Evolutionary conservation across 2,797 vertebrate species (phyloP), one percentile per base, ranked within the genome.

Genomic region (Varecia variegata): DNA sequence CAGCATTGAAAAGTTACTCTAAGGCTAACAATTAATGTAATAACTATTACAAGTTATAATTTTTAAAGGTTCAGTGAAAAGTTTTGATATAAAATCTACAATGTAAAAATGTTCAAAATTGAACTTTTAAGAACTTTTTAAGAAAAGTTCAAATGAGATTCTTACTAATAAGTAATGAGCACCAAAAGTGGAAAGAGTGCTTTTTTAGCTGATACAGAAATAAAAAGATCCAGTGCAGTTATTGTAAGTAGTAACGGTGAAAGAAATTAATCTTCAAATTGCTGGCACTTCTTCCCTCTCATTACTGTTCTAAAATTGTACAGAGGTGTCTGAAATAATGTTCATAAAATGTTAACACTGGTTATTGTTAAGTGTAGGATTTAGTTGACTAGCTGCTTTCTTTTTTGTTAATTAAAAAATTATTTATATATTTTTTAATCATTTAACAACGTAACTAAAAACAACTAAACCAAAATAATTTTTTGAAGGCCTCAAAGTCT

Each of bases 51-150:
- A 93, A 82, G 18, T 83, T 81, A 60, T 43, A 30, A 77, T 81
- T 88, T 91, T 88, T 90, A n/a, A 90, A 95, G 21, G 1, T 54
- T 5, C 13, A 74, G n/a, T 80, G 70, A 89, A 86, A 62, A 73
- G 47, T 62, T 54, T 95, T 87, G 3, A 18, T 94, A 47, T 86
- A 85, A 96, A 96, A 90, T 71, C 62, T 90, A 32, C 27, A 70
- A 32, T 54, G 38, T 70, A 84, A 93, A 93, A 83, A 27, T 85
- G 35, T 32, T 91, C 13, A 10, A 12, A 56, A 56, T 56, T 56
- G 54, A 56, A 23, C 3, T 56, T 25, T 4, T 56, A 56, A 56
- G 54, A 56, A 56, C 54, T 23, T 83, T 88, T 88, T 47, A 93
- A 68, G 38, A 65, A 81, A 60, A 77, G 27, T 84, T 89, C 38